Evolutionary conservation across 2,797 vertebrate genomes (phyloP).

Genomic region (Eupleurogrammus muticus): DNA sequence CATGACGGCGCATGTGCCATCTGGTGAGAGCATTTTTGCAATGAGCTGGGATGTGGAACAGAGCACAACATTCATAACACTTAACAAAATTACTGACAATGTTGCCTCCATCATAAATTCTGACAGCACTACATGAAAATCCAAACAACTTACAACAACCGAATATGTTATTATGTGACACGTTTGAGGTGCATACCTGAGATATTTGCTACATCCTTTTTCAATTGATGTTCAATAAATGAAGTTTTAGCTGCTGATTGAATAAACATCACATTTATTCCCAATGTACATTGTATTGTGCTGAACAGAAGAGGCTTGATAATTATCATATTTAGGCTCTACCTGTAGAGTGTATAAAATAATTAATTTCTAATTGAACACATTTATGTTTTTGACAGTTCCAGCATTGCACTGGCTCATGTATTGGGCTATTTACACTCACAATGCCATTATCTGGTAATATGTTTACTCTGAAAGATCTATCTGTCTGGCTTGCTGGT

Average conservation of each 20-base stretch:
- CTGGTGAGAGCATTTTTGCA: constrained; percentile 34
- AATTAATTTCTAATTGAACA: background rate
- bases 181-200: background rate
- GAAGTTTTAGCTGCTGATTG: constrained; percentile 21
- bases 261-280: constrained; percentile 18
- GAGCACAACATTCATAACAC: constrained; percentile 51
- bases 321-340: constrained; percentile 11
- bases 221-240: constrained; percentile 14
- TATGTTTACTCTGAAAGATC: background rate
- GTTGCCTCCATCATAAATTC: constrained; percentile 27
- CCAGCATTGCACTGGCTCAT: background rate
- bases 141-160: constrained; percentile 13
- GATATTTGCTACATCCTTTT: constrained; percentile 3
- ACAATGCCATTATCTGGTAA: background rate
- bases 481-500: background rate
- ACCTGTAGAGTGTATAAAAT: constrained; percentile 2
- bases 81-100: constrained; percentile 49
- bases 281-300: background rate
- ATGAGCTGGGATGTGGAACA: constrained; percentile 32
- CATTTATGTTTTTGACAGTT: background rate
- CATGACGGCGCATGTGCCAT: constrained; percentile 31
- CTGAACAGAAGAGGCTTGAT: background rate
- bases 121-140: constrained; percentile 22
- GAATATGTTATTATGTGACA: constrained; percentile 16
- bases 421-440: background rate